phyloP scores from a whole-genome alignment of 1,140 invertebrate species.

The Macrocentrus cingulum region DNA sequence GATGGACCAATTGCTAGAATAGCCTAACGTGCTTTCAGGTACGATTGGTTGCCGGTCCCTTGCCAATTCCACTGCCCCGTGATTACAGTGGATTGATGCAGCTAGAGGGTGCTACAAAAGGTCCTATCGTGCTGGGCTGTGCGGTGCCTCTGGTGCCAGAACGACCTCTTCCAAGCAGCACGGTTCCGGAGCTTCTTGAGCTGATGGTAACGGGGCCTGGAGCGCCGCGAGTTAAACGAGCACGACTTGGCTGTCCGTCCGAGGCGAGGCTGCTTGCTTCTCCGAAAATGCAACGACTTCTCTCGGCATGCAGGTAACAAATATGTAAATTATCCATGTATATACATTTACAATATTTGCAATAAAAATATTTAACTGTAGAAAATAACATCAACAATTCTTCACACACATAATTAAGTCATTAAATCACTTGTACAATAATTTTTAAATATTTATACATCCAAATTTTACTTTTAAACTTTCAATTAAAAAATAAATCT shows the following conservation, averaged over 20 bases:
- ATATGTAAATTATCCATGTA: background rate
- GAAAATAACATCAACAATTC: background rate
- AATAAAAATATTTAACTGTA: slow-evolving; percentile 1
- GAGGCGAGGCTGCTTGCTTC: slow-evolving; percentile 52
- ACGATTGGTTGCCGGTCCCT: slow-evolving; percentile 50
- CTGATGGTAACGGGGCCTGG: slow-evolving; percentile 52
- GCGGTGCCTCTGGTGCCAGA: slow-evolving; percentile 52
- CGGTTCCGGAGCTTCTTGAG: slow-evolving; percentile 51
- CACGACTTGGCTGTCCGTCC: slow-evolving; percentile 50
- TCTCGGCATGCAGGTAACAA: slow-evolving; percentile 54
- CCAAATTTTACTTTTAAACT: too few species aligned
- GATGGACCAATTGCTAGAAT: background rate
- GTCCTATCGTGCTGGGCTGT: slow-evolving; percentile 53
- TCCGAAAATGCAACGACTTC: slow-evolving; percentile 53
- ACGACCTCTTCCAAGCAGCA: slow-evolving; percentile 44
- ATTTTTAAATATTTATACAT: too few species aligned
- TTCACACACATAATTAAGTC: too few species aligned
- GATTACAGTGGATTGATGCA: slow-evolving; percentile 55
- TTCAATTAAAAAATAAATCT: too few species aligned
- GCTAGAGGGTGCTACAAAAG: slow-evolving; percentile 48
- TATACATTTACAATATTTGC: background rate
- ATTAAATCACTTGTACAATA: too few species aligned
- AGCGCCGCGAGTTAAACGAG: slow-evolving; percentile 52
- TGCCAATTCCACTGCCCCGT: slow-evolving; percentile 50
- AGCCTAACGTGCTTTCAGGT: slow-evolving; percentile 36